These are phyloP conservation scores for Enteromius unitaeniatus DNA, from an alignment of 2,797 vertebrate species.

Conservation along the genomic window DNA sequence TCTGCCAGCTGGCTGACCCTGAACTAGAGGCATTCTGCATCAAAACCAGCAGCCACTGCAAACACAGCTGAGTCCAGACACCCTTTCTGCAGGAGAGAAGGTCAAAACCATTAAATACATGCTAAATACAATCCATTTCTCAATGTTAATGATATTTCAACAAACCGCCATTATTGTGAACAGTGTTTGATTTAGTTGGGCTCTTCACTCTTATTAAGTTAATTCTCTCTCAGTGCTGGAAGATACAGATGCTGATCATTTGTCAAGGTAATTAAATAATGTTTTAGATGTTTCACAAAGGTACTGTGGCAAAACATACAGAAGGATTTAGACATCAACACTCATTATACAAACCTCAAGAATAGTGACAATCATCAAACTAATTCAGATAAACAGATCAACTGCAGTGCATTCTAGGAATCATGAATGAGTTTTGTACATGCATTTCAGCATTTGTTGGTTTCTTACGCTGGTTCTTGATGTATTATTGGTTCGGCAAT, in stretches of 20 bases:
- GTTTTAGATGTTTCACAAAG: no score
- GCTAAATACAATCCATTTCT: not conserved
- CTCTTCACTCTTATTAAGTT: no score
- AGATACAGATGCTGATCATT: no score
- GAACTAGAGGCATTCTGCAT: constrained; percentile 58
- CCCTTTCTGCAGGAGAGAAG: not conserved
- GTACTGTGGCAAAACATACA: no score
- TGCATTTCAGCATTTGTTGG: not conserved
- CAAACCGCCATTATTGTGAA: no score
- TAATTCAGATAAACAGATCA: not conserved
- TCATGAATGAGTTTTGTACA: no score
- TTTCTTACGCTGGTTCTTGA: not conserved
- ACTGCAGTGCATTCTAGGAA: not conserved
- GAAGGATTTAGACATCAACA: not conserved
- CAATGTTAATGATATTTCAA: no score
- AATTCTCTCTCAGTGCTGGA: no score
- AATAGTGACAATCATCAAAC: not conserved
- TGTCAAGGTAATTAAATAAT: no score
- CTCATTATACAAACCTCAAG: not conserved
- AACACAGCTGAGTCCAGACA: constrained; percentile 4
- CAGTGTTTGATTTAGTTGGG: not conserved
- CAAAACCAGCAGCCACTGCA: constrained; percentile 30
- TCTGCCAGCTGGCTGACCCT: constrained; percentile 43
- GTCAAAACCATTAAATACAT: not conserved
- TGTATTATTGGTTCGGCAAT: not conserved